phyloP scores from a whole-genome alignment of 2,113 vertebrate genomes.

The Macheiramphus alcinus region DNA sequence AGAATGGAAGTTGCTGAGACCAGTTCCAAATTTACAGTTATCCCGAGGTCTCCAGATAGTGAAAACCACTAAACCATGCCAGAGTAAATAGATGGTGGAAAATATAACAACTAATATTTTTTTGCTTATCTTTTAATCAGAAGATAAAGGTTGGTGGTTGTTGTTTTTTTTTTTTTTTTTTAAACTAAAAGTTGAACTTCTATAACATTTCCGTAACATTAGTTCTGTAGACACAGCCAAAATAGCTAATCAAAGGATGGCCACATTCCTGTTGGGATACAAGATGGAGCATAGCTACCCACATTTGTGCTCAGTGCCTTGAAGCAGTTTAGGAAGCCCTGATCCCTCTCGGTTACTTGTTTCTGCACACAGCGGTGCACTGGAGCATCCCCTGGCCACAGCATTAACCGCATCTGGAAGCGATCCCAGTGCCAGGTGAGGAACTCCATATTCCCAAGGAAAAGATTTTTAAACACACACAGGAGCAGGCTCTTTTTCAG shows the following conservation, averaged over 20 bases:
- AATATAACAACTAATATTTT: not conserved
- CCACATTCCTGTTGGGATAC: not conserved
- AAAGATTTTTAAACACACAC: not conserved
- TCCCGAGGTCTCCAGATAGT: not conserved
- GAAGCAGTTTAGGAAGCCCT: not conserved
- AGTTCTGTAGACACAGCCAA: not conserved
- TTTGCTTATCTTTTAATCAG: not conserved
- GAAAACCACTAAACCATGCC: not conserved
- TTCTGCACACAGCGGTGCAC: not conserved
- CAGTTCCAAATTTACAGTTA: not conserved
- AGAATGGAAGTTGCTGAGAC: not conserved
- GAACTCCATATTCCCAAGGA: not conserved
- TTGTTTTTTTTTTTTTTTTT: not conserved
- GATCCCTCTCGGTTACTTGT: accelerated
- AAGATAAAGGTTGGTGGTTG: accelerated
- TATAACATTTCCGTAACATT: not conserved
- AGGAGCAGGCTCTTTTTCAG: not conserved
- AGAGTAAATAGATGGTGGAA: not conserved
- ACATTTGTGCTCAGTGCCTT: not conserved
- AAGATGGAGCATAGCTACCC: not conserved
- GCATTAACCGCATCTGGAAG: not conserved
- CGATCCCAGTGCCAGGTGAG: accelerated
- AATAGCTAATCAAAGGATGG: not conserved
- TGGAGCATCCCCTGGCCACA: not conserved
- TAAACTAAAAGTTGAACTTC: not conserved